Base-by-base conservation (phyloP, 2,888 invertebrate genomes). In the Glyphotaelius pellucidus region DNA sequence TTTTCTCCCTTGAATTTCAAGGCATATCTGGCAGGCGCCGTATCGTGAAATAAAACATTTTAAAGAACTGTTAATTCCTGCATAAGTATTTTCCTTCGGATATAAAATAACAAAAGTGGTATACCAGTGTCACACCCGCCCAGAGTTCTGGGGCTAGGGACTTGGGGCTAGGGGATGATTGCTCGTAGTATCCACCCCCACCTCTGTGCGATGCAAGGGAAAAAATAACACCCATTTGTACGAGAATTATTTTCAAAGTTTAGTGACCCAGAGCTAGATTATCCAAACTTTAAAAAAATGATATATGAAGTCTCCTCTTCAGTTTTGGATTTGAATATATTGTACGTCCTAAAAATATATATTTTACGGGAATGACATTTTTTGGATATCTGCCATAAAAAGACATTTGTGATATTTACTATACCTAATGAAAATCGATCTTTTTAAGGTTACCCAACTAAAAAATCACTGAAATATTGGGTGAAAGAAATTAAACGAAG, bases 121-220 rank as follows among this genome's bases (percentile, higher is more conserved):
- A 42, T 3, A 85, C 25, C 35, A 85, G 83, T 25, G 52, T 90
- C 85, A 25, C 4, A 1, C 25, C 52, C 25, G 7, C 5, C 52
- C 19, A 3, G 52, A 15, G 52, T 67, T 14, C 15, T 3, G 3
- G 47, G 47, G 47, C 15, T 15, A 47, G 47, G 47, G 42, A 42
- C 92, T 90, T 79, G 80, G 83, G 91, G 91, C 90, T 32, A 87
- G 31, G 85, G 67, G 38, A 80, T 91, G 91, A 91, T 92, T 91
- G 90, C 90, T 91, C 89, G 47, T 38, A 90, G 87, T 83, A 80
- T 90, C 80, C 47, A 67, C 87, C 85, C 89, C 38, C 67, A 85
- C 91, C 91, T 92, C 90, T 91, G 91, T 92, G 89, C 52, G 79
- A 52, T 83, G 90, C 83, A 84, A 38, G 81, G 67, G 38, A 79